Base-by-base conservation (phyloP, 2,113 vertebrate species). In the Phalacrocorax carbo region DNA sequence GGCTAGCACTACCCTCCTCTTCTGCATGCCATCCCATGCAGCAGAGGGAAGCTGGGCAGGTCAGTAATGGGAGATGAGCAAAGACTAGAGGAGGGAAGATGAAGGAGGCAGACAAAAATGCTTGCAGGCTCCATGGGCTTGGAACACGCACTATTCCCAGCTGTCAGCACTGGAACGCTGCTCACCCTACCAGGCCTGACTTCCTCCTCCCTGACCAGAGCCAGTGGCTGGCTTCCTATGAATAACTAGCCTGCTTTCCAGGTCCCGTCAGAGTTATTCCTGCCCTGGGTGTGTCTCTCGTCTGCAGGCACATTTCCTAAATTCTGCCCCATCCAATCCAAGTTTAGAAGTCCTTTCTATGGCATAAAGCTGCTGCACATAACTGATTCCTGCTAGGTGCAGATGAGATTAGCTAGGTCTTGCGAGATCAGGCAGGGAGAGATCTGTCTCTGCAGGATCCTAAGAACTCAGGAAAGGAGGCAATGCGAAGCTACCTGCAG, bases 231-330 rank as follows among this genome's bases (percentile, higher is more conserved):
- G 25, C 66, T 77, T 85, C 85, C 61, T 70, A 73, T 36, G 86
- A 97, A 96, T 91, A 96, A 54, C 60, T 23, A 77, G 80, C 58
- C 77, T 86, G 69, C 82, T 95, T 72, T 91, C 91, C 86, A 93
- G 82, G 54, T 84, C 76, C 66, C 1, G 0, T 82, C 91, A 61
- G 72, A 93, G 71, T 72, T 93, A 95, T 95, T 95, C 91, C 70
- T 57, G 51, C 34, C 7, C 60, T 82, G 55, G 55, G 49, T 13
- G 69, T 55, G 60, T 71, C 64, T 77, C 66, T 62, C 14, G 17
- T 85, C 80, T 80, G 82, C 57, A 72, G 71, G 38, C 79, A 69
- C 22, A 18, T 60, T 71, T 90, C 82, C 65, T 70, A 92, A 85
- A 90, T 72, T 83, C 83, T 88, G 75, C 38, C 49, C 88, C 21